Evolutionary conservation across 2,797 vertebrate genomes (phyloP), one percentile per base, ranked within the genome.

Genomic region (Lates japonicus): DNA sequence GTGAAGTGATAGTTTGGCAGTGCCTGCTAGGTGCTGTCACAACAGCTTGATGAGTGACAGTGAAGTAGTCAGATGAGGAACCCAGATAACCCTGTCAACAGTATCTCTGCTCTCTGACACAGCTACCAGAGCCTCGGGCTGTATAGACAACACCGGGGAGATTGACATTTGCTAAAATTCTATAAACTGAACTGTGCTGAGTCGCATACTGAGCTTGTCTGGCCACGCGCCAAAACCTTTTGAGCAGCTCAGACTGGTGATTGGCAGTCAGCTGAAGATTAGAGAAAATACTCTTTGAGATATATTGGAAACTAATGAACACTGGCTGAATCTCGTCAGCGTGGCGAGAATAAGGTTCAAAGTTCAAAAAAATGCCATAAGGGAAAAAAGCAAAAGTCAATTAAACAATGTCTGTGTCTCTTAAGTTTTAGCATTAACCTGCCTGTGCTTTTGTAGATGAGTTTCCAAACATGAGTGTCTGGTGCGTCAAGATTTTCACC

Each of bases 21-120:
- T 62, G 80, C 72, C 80, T 84, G 82, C 75, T 54, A 75, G 86
- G 67, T 78, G 83, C 88, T 89, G 90, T 93, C 90, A 92, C 82
- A 81, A 41, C 84, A 77, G 70, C 78, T 46, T 80, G 87, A 88
- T 72, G 81, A 83, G 89, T 88, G 90, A 91, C 88, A 88, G 83
- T 65, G 74, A 77, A 74, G 78, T 74, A 86, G 85, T 85, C 79
- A 78, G 86, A 86, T 81, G 74, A 92, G 75, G 80, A 91, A 87
- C 86, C 77, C 70, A 25, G 87, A 91, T 91, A 90, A 91, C 85
- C 83, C 79, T 41, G 79, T 88, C 90, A 84, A 76, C 87, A 57
- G 62, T 55, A 58, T 81, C 81, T 78, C 62, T n/a, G 16, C 80
- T 82, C 69, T 69, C 80, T 74, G 80, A 83, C 84, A 80, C 76